Evolutionary conservation across 2,113 vertebrate genomes (phyloP), one percentile per base, ranked within the genome.

Genomic region (Phocoena phocoena): DNA sequence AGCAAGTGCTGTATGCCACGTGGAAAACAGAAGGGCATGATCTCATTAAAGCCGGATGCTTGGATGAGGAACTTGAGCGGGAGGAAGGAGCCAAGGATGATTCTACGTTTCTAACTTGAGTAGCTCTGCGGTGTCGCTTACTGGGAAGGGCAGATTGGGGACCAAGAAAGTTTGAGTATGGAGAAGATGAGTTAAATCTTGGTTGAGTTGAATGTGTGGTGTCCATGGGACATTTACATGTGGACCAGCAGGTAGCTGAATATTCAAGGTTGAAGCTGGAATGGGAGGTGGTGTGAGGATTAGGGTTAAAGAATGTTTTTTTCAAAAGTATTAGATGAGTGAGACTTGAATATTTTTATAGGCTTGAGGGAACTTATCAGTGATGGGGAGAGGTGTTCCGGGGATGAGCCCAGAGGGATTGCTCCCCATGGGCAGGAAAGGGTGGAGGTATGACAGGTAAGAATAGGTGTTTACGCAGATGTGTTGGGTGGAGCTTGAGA

Each of bases 241-340:
- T 67, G 90, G 47, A 38, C 0, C 2, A 82, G 15, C 2, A 28
- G 2, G 28, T 33, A 55, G 67, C 31, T 88, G 74, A 44, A 33
- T 83, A 65, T 50, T 96, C 28, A 94, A 58, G 81, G 28, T 60
- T 86, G 60, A 95, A 74, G n/a, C 28, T 84, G 18, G 41, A 84
- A 47, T 33, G 31, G 62, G 26, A 9, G 62, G 26, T 79, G 76
- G 47, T 31, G 33, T 31, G 74, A 18, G 63, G 13, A 20, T 65
- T 88, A 8, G 8, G 20, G 47, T 65, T 84, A 74, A 90, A 17
- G 20, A 38, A 50, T 26, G 20, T 10, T 8, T 68, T 80, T 80
- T 88, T 95, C n/a, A 63, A 92, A 90, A 90, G 55, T 65, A 58
- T 58, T 58, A 50, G 41, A 8, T 67, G 44, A 77, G 6, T 55